A percentile compares a stretch with the other conserved stretches of the same genome.
These are phyloP conservation scores for Trachymyrmex cornetzi DNA, from an alignment of 1,140 invertebrate genomes.

Conservation along the genomic window DNA sequence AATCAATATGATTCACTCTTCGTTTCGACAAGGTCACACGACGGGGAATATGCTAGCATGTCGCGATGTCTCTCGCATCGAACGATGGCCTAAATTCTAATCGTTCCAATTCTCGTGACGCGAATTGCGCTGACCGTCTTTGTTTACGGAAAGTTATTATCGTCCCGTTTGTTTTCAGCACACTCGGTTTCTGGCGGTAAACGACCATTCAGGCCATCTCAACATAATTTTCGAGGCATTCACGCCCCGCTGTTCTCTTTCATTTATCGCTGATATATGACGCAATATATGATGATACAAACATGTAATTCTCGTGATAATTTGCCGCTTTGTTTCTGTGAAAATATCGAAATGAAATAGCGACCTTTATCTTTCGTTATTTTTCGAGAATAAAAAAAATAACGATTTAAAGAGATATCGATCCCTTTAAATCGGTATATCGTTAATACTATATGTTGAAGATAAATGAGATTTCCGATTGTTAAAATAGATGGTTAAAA, in stretches of 20 bases:
- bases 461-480: background rate
- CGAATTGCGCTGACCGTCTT: background rate
- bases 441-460: background rate
- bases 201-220: background rate
- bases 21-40: conserved; percentile 3
- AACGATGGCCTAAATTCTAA: conserved; percentile 33
- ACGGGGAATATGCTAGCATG: background rate
- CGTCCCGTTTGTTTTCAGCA: conserved; percentile 37
- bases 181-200: background rate
- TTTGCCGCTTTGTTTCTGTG: background rate
- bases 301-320: background rate
- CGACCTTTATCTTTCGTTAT: background rate
- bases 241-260: background rate
- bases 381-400: background rate
- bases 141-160: conserved; percentile 60
- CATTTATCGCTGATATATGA: background rate
- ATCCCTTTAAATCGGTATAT: background rate
- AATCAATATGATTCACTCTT: conserved; percentile 17
- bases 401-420: background rate
- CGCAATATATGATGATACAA: background rate
- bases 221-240: conserved; percentile 35
- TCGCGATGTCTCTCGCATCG: conserved; percentile 12
- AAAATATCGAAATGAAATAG: background rate
- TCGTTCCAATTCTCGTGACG: conserved; percentile 25
- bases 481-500: background rate